These are phyloP conservation scores for Mobula birostris DNA, from an alignment of 2,113 vertebrate genomes.

Conservation along the genomic window DNA sequence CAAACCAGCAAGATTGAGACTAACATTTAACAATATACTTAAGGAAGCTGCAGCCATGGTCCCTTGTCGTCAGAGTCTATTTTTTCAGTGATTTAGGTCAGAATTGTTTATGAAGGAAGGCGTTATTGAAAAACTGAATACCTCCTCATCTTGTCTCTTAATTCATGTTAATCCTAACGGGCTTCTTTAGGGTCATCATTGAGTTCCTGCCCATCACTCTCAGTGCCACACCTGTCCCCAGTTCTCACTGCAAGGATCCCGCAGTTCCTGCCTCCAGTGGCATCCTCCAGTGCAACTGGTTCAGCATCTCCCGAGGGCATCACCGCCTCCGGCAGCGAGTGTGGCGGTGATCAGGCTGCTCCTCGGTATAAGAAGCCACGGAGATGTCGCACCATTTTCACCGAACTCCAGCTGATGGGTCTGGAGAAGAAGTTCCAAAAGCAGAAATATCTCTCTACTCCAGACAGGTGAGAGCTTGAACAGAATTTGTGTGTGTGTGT, in stretches of 20 bases:
- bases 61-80: not conserved
- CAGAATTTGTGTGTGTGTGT: too few relatives aligned
- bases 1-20: too few relatives aligned
- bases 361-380: slow-evolving; percentile 82
- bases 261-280: slow-evolving; percentile 49
- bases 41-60: not conserved
- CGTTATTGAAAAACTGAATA: not conserved
- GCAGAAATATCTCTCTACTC: slow-evolving; percentile 96
- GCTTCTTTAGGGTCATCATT: slow-evolving; percentile 69
- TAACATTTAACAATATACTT: not conserved
- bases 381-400: slow-evolving; percentile 94
- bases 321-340: slow-evolving; percentile 82
- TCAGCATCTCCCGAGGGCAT: slow-evolving; percentile 57
- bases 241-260: slow-evolving; percentile 46
- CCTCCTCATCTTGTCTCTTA: not conserved
- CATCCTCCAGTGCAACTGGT: slow-evolving; percentile 52
- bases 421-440: slow-evolving; percentile 99
- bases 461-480: slow-evolving; percentile 73
- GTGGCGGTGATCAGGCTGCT: slow-evolving; percentile 71
- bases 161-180: not conserved
- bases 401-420: slow-evolving; percentile 93
- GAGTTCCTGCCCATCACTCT: slow-evolving; percentile 79
- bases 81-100: not conserved
- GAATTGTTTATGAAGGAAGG: not conserved
- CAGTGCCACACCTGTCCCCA: slow-evolving; percentile 65